These are phyloP conservation scores for Amphiprion ocellaris DNA, from an alignment of 2,113 vertebrate species.

Conservation along the genomic window DNA sequence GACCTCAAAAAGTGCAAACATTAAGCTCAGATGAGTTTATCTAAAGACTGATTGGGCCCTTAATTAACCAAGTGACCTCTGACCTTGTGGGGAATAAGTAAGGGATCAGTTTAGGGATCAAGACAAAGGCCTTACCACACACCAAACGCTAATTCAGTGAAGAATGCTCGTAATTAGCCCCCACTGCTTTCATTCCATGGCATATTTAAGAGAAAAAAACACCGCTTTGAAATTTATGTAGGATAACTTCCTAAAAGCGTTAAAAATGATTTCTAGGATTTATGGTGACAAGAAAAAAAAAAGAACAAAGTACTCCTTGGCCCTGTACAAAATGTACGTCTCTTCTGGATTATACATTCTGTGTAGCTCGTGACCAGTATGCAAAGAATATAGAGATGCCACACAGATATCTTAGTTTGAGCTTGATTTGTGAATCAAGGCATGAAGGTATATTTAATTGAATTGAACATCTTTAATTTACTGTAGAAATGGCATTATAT, in stretches of 20 bases:
- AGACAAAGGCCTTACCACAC: constrained; percentile 93
- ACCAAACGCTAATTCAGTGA: constrained; percentile 95
- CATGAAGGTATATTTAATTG: not conserved
- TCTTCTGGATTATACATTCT: constrained; percentile 54
- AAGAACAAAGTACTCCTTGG: constrained; percentile 63
- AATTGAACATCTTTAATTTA: not conserved
- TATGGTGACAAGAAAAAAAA: constrained; percentile 33
- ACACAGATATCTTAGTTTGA: constrained; percentile 3
- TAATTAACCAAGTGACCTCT: constrained; percentile 96
- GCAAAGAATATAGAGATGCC: constrained; percentile 12
- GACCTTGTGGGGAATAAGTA: constrained; percentile 95
- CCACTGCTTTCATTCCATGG: constrained; percentile 90
- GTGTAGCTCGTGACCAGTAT: constrained; percentile 38
- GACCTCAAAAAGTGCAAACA: constrained; percentile 89
- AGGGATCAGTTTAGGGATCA: constrained; percentile 94
- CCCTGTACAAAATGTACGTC: constrained; percentile 36
- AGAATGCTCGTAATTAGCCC: constrained; percentile 97
- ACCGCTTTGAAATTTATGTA: constrained; percentile 90
- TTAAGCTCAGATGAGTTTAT: constrained; percentile 94
- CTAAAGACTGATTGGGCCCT: constrained; percentile 90
- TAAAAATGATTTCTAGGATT: constrained; percentile 73
- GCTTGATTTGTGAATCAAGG: not conserved
- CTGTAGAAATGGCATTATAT: not conserved
- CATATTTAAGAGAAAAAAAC: constrained; percentile 87
- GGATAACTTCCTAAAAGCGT: constrained; percentile 91